Percentiles rank a stretch among this genome's conserved stretches.
Evolutionary conservation across 2,888 invertebrate genomes (phyloP).

Genomic region (Idaea dimidiata): DNA sequence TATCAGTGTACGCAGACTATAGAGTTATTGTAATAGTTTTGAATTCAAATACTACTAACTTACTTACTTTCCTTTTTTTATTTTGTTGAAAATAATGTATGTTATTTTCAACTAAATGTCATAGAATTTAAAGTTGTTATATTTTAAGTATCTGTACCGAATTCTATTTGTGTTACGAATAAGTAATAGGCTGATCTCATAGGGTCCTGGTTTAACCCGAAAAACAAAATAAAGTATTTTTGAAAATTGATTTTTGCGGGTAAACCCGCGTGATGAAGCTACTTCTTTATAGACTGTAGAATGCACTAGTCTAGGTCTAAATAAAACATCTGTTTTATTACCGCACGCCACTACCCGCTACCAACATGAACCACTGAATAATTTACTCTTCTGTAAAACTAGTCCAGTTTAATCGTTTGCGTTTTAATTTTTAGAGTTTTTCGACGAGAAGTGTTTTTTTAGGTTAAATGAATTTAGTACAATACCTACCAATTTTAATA

Average conservation of each 20-base stretch:
- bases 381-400: neutral
- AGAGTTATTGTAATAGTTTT: too few species aligned
- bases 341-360: constrained; percentile 40
- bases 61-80: too few species aligned
- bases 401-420: neutral
- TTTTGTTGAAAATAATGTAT: too few species aligned
- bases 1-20: too few species aligned
- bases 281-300: constrained; percentile 15
- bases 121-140: too few species aligned
- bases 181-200: too few species aligned
- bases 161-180: too few species aligned
- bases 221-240: neutral
- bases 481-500: too few species aligned
- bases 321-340: constrained; percentile 45
- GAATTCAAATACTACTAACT: too few species aligned
- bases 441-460: neutral
- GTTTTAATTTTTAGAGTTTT: neutral
- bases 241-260: neutral
- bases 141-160: too few species aligned
- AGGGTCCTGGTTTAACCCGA: too few species aligned
- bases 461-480: neutral
- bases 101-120: too few species aligned
- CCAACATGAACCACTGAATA: neutral
- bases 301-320: constrained; percentile 33
- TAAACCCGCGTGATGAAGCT: neutral